Percentiles rank a stretch among this genome's conserved stretches.
Conservation (phyloP, 2,113 vertebrate species). For the Tupaia chinensis region DNA sequence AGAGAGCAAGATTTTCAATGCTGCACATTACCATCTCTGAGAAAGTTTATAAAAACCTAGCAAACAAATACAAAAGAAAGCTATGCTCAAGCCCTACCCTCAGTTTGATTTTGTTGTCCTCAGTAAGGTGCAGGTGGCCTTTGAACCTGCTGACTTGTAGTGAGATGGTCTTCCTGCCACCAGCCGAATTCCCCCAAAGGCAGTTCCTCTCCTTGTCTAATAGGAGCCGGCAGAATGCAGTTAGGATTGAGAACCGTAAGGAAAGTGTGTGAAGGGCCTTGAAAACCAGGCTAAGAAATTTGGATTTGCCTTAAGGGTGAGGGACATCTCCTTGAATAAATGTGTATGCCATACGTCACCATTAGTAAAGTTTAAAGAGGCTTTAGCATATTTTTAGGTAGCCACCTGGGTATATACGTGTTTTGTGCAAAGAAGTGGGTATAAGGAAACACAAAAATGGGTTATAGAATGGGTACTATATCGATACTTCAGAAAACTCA, state of each 20-base stretch:
- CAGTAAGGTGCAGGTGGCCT: neutral
- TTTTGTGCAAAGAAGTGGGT: conserved; percentile 44
- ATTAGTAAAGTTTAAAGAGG: conserved; percentile 54
- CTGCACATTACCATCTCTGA: neutral
- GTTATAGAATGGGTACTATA: conserved; percentile 51
- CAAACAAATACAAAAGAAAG: conserved; percentile 12
- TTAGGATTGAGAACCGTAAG: neutral
- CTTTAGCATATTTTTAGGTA: conserved; percentile 57
- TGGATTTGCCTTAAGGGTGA: conserved; percentile 28
- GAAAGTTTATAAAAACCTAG: neutral
- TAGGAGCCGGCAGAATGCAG: neutral
- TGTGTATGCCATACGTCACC: neutral
- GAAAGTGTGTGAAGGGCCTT: neutral
- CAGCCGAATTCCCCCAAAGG: neutral
- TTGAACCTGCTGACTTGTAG: neutral
- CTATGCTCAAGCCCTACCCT: neutral
- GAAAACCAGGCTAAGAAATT: neutral
- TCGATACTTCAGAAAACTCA: conserved; percentile 19
- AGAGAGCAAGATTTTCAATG: neutral
- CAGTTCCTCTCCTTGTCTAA: neutral
- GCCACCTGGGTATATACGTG: conserved; percentile 57
- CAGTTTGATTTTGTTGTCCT: neutral
- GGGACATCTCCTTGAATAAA: conserved; percentile 50
- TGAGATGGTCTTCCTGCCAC: neutral
- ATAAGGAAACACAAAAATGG: conserved; percentile 58